Conservation (phyloP, 1,140 invertebrate species). For the Drosophila tristis region DNA sequence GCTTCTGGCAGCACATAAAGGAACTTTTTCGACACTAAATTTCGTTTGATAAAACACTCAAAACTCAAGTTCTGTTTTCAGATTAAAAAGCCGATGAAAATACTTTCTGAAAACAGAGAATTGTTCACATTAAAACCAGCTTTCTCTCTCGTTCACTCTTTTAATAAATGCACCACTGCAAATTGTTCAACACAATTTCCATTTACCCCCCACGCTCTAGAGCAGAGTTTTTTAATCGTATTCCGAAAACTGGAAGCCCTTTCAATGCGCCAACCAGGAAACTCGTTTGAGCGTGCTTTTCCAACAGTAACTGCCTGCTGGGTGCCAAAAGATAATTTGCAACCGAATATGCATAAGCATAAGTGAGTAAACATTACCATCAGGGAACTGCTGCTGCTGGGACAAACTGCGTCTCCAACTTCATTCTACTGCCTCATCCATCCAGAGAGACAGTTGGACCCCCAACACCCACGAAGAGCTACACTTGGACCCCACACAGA, state of each 20-base stretch:
- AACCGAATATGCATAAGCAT: conserved; percentile 42
- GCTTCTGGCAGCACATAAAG: no score
- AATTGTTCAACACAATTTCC: no score
- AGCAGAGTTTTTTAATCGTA: neutral
- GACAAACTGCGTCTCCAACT: conserved; percentile 19
- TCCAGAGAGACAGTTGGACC: neutral
- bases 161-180: no score
- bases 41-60: no score
- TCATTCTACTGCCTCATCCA: neutral
- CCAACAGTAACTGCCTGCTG: conserved; percentile 35
- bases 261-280: neutral
- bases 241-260: neutral
- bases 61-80: no score
- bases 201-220: no score
- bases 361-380: conserved; percentile 44
- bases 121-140: no score
- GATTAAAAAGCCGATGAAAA: no score
- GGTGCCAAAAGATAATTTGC: conserved; percentile 26
- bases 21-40: no score
- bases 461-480: neutral
- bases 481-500: neutral
- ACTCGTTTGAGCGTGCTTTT: conserved; percentile 13
- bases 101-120: no score
- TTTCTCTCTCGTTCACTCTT: no score
- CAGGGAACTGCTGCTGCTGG: conserved; percentile 24